A percentile compares a stretch with the other conserved stretches of the same genome.
Conservation (phyloP, 2,113 vertebrate genomes). For the Cebus imitator region DNA sequence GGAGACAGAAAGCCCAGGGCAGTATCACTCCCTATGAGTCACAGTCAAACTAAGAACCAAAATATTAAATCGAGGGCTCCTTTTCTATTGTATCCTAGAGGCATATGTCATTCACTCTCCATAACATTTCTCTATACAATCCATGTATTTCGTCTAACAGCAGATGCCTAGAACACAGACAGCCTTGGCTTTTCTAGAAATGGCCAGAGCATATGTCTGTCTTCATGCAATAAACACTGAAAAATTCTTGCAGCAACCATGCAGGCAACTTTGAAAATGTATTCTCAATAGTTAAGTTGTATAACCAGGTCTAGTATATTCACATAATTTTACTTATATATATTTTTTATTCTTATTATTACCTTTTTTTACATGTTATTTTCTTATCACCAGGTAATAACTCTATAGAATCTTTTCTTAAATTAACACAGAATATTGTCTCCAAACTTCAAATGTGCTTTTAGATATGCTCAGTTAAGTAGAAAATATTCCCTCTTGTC, state of each 20-base stretch:
- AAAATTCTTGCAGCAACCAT: background rate
- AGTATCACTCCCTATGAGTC: background rate
- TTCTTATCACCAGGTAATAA: constrained; percentile 24
- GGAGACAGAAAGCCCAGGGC: background rate
- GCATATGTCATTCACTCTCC: background rate
- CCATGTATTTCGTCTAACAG: background rate
- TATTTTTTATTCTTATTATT: background rate
- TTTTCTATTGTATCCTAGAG: background rate
- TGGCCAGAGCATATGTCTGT: background rate
- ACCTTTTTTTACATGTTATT: background rate
- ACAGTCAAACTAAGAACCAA: constrained; percentile 7
- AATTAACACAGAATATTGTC: constrained; percentile 41
- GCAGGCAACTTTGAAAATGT: background rate
- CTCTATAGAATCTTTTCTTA: background rate
- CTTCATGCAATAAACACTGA: background rate
- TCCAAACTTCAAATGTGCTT: constrained; percentile 20
- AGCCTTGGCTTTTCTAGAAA: constrained; percentile 20
- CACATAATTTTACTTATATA: background rate
- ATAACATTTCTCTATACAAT: background rate
- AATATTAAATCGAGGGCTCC: background rate
- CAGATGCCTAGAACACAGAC: background rate
- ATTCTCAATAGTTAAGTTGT: background rate
- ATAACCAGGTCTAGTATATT: background rate
- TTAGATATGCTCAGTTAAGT: constrained; percentile 39
- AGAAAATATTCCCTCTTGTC: constrained; percentile 50